Percentiles rank a stretch among this genome's conserved stretches.
These are phyloP conservation scores for Ephestia elutella DNA, from an alignment of 1,140 invertebrate genomes.

Conservation along the genomic window DNA sequence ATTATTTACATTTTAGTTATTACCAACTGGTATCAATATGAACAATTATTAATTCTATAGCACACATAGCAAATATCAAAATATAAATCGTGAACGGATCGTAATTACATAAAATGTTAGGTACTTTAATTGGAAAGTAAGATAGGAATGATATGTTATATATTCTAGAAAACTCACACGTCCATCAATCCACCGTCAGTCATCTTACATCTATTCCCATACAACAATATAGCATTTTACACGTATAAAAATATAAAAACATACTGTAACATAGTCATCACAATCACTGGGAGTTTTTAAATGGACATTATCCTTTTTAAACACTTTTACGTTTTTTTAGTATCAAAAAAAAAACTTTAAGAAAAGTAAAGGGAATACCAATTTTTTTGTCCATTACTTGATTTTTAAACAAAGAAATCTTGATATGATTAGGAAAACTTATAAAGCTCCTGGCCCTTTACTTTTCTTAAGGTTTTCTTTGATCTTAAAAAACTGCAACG, in stretches of 20 bases:
- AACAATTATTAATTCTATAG: too few relatives aligned
- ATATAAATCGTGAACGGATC: not conserved
- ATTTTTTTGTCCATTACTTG: too few relatives aligned
- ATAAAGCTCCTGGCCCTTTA: too few relatives aligned
- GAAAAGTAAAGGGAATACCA: not conserved
- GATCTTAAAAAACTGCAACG: too few relatives aligned
- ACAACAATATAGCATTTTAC: not conserved
- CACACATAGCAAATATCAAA: too few relatives aligned
- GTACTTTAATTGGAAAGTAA: not conserved
- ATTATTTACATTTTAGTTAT: not conserved
- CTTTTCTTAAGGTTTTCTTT: too few relatives aligned
- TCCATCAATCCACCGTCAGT: not conserved
- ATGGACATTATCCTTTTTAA: not conserved
- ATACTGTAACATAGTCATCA: not conserved
- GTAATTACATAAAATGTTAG: not conserved
- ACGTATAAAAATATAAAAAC: conserved; percentile 2
- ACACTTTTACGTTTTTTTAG: too few relatives aligned
- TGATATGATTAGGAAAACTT: too few relatives aligned
- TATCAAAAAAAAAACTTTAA: too few relatives aligned
- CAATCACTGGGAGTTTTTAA: not conserved
- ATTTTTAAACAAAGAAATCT: too few relatives aligned
- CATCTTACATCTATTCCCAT: not conserved
- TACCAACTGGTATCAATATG: too few relatives aligned
- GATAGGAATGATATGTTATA: not conserved
- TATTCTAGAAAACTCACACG: not conserved